Base-by-base conservation (phyloP, 2,888 invertebrate species). In the Pachymerium ferrugineum region DNA sequence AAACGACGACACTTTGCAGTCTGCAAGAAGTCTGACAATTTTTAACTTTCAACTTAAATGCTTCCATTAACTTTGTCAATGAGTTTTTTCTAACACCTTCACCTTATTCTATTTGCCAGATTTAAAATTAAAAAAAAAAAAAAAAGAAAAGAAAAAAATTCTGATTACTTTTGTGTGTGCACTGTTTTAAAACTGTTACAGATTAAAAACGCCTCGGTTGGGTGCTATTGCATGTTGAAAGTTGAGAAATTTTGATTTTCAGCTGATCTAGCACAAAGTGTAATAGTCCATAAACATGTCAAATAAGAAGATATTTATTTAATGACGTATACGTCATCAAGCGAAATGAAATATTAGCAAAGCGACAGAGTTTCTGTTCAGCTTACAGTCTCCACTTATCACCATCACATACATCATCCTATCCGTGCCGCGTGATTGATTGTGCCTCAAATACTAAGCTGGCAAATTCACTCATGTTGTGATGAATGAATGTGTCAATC, bases 351-450 rank as follows among this genome's bases (percentile, higher is more conserved):
- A 62, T 62, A 62, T 62, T 62, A 62, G 62, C 62, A 62, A 62
- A 28, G 28, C 62, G 62, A 62, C 62, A 62, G 25, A 62, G 62
- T 62, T n/a, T 62, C 62, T 62, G 62, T 62, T 62, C 62, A 62
- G 62, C 62, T 62, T 62, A 62, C 62, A 62, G 62, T 62, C 62
- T 62, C n/a, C 62, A 62, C 62, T 62, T 62, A 62, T 62, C 62
- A 62, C 62, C 62, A 62, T 62, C 62, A 62, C 62, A 62, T 62
- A 62, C 28, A 62, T 62, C 62, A 62, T 62, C 28, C 62, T 62
- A 62, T 62, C 62, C 62, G 62, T 62, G 62, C 62, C 62, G 62
- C 28, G 62, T 62, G 62, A 62, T 62, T 62, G 62, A 62, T 62
- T 62, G 62, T 62, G 62, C 62, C 62, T 62, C 62, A 62, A 62